Conservation (phyloP, 2,113 vertebrate genomes). For the Aphelocoma coerulescens region DNA sequence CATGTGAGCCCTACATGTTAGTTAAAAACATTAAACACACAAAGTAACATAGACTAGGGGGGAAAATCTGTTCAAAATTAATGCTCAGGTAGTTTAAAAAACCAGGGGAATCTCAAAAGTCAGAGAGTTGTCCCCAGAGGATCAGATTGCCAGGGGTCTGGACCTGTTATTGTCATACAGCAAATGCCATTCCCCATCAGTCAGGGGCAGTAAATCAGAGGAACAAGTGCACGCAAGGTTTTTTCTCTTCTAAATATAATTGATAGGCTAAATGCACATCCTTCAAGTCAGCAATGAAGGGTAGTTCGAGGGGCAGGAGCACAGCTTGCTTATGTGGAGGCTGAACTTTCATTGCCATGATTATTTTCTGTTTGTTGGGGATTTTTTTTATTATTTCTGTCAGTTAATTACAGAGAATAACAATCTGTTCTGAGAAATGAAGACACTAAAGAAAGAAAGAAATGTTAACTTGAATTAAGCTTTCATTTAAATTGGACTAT, state of each 20-base stretch:
- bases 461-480: slow-evolving; percentile 38
- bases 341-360: background rate
- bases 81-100: background rate
- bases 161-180: background rate
- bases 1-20: background rate
- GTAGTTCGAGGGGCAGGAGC: background rate
- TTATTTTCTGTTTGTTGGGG: slow-evolving; percentile 7
- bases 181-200: background rate
- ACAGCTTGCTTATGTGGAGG: background rate
- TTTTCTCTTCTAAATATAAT: background rate
- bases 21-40: background rate
- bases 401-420: slow-evolving; percentile 34
- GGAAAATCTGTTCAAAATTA: background rate
- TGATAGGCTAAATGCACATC: background rate
- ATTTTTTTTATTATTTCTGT: slow-evolving; percentile 25
- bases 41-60: background rate
- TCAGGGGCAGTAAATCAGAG: background rate
- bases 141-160: background rate
- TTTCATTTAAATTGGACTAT: slow-evolving; percentile 58
- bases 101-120: background rate
- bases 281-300: background rate
- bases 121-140: background rate
- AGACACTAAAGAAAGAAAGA: slow-evolving; percentile 15
- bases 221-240: background rate
- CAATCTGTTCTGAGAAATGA: background rate